Conservation (phyloP, 2,888 invertebrate genomes). For the Bembecia ichneumoniformis region DNA sequence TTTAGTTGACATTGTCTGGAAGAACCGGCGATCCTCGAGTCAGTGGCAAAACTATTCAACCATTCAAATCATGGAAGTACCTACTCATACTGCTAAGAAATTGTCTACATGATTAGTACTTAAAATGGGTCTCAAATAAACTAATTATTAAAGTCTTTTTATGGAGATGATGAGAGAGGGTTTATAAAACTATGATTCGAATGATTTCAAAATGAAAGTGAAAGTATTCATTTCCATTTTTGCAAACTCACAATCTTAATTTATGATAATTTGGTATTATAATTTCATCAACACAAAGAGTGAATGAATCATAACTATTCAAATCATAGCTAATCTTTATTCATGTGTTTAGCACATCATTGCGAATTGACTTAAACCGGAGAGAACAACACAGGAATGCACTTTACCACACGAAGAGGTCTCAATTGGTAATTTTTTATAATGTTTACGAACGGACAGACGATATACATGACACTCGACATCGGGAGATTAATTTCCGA, state of each 20-base stretch:
- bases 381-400: constrained; percentile 56
- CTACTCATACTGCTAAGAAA: too few species aligned
- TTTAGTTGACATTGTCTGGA: too few species aligned
- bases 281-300: constrained; percentile 25
- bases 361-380: constrained; percentile 52
- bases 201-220: constrained; percentile 13
- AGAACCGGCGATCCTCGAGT: too few species aligned
- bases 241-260: constrained; percentile 12
- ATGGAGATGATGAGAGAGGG: too few species aligned
- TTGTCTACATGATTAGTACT: too few species aligned
- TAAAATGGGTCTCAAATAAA: too few species aligned
- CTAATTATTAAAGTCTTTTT: too few species aligned
- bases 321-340: constrained; percentile 23
- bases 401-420: constrained; percentile 54
- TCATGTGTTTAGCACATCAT: constrained; percentile 50
- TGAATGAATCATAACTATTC: constrained; percentile 13
- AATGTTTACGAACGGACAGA: constrained; percentile 44
- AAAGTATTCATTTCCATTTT: constrained; percentile 17
- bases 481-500: constrained; percentile 65
- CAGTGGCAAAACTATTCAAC: too few species aligned
- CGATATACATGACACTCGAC: constrained; percentile 56
- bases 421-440: constrained; percentile 63
- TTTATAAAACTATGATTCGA: too few species aligned
- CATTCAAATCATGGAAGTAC: too few species aligned
- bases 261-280: constrained; percentile 19